These are phyloP conservation scores for Petrolisthes manimaculis DNA, from an alignment of 2,888 invertebrate genomes.

Conservation along the genomic window DNA sequence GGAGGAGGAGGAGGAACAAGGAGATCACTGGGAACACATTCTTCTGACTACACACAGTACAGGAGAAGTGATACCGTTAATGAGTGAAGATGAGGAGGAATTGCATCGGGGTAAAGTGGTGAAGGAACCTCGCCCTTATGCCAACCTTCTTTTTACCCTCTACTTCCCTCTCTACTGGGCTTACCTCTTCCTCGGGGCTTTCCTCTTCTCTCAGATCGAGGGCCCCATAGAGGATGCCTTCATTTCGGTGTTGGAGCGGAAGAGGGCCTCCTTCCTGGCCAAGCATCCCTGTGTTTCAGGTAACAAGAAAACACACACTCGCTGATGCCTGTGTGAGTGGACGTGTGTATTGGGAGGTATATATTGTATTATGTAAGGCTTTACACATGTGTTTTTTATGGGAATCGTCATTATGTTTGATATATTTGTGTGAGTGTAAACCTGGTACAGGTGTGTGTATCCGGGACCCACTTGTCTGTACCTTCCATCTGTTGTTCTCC, in stretches of 20 bases:
- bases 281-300: conserved; percentile 45
- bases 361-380: no score
- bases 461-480: no score
- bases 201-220: conserved; percentile 45
- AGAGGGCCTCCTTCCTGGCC: conserved; percentile 20
- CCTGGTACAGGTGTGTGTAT: no score
- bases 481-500: no score
- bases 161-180: conserved; percentile 41
- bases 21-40: neutral
- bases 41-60: neutral
- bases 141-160: conserved; percentile 14
- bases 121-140: neutral
- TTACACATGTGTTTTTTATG: no score
- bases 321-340: no score
- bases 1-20: neutral
- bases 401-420: no score
- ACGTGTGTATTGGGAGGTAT: no score
- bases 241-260: neutral
- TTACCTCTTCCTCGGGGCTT: conserved; percentile 50
- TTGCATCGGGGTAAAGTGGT: neutral
- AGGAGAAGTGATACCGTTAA: neutral
- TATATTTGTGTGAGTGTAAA: no score
- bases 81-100: neutral
- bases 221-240: conserved; percentile 37
- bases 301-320: neutral